Evolutionary conservation across 2,888 invertebrate genomes (phyloP).

Genomic region (Atrina japonica): DNA sequence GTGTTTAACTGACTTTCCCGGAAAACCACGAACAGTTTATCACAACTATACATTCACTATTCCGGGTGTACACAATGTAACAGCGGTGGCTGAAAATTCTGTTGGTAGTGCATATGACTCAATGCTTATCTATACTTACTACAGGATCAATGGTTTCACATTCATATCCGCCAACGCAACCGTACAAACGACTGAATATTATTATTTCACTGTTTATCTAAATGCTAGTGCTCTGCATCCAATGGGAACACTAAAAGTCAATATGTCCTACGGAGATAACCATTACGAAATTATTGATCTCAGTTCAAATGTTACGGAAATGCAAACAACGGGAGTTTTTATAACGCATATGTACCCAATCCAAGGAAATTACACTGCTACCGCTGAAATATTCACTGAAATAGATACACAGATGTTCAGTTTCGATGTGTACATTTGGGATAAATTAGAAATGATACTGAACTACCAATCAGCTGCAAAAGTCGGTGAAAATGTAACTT

Average conservation of each 20-base stretch:
- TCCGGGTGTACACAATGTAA: slow-evolving; percentile 15
- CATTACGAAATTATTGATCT: background rate
- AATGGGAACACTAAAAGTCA: slow-evolving; percentile 19
- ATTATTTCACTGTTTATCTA: slow-evolving; percentile 6
- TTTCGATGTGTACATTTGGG: slow-evolving; percentile 22
- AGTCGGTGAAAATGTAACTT: slow-evolving; percentile 19
- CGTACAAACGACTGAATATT: slow-evolving; percentile 16
- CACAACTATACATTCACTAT: background rate
- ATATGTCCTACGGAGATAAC: slow-evolving; percentile 27
- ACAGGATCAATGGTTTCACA: slow-evolving; percentile 26
- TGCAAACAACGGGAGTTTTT: background rate
- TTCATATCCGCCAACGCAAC: background rate
- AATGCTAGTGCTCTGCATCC: background rate
- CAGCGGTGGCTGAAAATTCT: slow-evolving; percentile 13
- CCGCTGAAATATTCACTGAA: slow-evolving; percentile 5
- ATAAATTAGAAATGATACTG: slow-evolving; percentile 18
- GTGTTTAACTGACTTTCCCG: background rate
- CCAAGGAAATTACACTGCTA: slow-evolving; percentile 23
- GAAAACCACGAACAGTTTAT: background rate
- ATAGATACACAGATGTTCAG: background rate
- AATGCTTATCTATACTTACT: background rate
- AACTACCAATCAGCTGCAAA: background rate
- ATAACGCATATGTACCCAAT: slow-evolving; percentile 6
- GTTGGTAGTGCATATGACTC: background rate
- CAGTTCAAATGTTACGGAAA: background rate